A percentile compares a stretch with the other conserved stretches of the same genome.
Evolutionary conservation across 2,113 vertebrate species (phyloP).

Genomic region (Phyllostomus discolor): DNA sequence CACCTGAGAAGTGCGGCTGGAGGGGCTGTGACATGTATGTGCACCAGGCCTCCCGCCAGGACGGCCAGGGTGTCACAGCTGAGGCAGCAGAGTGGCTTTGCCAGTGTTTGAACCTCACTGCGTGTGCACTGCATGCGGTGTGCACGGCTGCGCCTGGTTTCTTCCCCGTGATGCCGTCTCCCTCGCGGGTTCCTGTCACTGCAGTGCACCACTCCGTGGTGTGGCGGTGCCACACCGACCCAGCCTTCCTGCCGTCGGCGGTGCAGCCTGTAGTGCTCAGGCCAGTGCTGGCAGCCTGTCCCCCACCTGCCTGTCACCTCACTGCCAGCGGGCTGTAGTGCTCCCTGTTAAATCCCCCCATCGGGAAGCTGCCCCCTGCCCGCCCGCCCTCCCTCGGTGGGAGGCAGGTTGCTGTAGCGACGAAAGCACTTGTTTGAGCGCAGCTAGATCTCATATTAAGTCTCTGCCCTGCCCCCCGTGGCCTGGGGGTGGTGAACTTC

Average conservation of each 20-base stretch:
- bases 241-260: fast-evolving
- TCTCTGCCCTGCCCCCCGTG: background rate
- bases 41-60: fast-evolving
- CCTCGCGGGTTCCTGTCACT: fast-evolving
- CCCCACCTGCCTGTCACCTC: background rate
- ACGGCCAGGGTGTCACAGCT: background rate
- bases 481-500: background rate
- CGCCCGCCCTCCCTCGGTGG: background rate
- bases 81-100: fast-evolving
- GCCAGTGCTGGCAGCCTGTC: background rate
- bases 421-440: background rate
- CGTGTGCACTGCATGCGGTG: fast-evolving
- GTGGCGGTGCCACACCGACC: fast-evolving
- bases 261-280: fast-evolving
- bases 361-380: fast-evolving
- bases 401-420: background rate
- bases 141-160: fast-evolving
- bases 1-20: fast-evolving
- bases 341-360: background rate
- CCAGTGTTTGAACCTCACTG: background rate
- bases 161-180: background rate
- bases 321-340: background rate
- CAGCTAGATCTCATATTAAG: background rate
- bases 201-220: fast-evolving
- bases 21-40: fast-evolving